Conservation (phyloP, 2,113 vertebrate species). For the Lepus europaeus region DNA sequence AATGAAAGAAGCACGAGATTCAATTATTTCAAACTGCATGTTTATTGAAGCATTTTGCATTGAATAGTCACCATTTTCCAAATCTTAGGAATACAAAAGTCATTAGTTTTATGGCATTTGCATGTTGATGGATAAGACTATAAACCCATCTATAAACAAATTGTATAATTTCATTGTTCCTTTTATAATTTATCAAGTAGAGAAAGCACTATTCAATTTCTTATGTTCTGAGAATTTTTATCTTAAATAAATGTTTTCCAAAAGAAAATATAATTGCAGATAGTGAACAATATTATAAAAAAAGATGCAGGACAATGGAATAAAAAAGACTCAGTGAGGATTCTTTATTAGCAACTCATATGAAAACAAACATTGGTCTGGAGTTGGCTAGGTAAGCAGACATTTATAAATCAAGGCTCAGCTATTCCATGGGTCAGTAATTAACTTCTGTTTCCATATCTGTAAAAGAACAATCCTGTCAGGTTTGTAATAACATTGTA, state of each 20-base stretch:
- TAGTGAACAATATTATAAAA: neutral
- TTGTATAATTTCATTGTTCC: neutral
- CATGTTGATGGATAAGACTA: neutral
- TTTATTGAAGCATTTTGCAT: neutral
- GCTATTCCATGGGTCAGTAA: neutral
- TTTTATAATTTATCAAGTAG: too few species aligned
- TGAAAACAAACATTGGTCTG: neutral
- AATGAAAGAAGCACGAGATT: neutral
- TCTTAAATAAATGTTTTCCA: too few species aligned
- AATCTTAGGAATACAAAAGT: neutral
- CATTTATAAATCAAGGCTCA: neutral
- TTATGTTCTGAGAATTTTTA: too few species aligned
- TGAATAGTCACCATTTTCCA: neutral
- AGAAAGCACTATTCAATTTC: too few species aligned
- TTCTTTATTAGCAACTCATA: neutral
- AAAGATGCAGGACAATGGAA: neutral
- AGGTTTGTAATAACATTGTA: neutral
- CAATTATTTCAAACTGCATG: neutral
- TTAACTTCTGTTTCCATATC: neutral
- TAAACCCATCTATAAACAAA: neutral
- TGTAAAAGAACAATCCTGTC: neutral
- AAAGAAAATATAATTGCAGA: too few species aligned
- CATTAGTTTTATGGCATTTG: neutral
- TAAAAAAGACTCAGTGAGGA: neutral
- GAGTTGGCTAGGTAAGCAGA: neutral